Conservation (phyloP, 2,888 invertebrate genomes). For the Plusia festucae region DNA sequence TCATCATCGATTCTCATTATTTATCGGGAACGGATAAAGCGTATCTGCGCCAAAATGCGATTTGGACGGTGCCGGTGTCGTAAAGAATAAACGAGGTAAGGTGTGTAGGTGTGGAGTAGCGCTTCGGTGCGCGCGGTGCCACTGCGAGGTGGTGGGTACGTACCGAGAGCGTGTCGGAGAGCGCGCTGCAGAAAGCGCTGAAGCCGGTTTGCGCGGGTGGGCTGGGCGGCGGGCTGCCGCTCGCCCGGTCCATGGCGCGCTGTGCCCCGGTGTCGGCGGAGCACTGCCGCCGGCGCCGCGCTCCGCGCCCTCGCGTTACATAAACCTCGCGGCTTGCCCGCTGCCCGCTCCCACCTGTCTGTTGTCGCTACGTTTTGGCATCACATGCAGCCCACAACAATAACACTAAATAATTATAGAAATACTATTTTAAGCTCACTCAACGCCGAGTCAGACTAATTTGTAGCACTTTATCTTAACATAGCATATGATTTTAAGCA, state of each 20-base stretch:
- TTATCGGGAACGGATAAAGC: slow-evolving; percentile 65
- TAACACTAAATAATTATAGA: slow-evolving; percentile 88
- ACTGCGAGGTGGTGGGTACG: slow-evolving; percentile 65
- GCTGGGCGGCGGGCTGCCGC: slow-evolving; percentile 74
- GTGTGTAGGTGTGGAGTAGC: slow-evolving; percentile 50
- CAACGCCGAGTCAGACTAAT: slow-evolving; percentile 73
- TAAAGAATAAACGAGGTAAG: slow-evolving; percentile 58
- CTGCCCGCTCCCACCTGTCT: slow-evolving; percentile 85
- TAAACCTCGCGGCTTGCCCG: slow-evolving; percentile 77
- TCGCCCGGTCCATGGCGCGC: slow-evolving; percentile 79
- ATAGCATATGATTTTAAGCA: slow-evolving; percentile 59
- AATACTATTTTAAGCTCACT: slow-evolving; percentile 79
- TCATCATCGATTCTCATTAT: slow-evolving; percentile 64
- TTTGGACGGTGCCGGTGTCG: slow-evolving; percentile 66
- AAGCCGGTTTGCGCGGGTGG: slow-evolving; percentile 79
- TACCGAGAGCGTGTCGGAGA: slow-evolving; percentile 87
- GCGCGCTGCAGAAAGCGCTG: slow-evolving; percentile 87
- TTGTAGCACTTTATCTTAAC: slow-evolving; percentile 71
- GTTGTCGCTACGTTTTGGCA: slow-evolving; percentile 86
- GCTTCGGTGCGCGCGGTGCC: slow-evolving; percentile 41
- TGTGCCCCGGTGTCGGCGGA: slow-evolving; percentile 76
- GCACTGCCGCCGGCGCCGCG: slow-evolving; percentile 78
- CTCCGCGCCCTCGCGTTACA: slow-evolving; percentile 79
- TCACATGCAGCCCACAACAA: slow-evolving; percentile 84
- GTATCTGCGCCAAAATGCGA: slow-evolving; percentile 75